Percentiles rank a stretch among this genome's conserved stretches.
These are phyloP conservation scores for Harpagoxenus sublaevis DNA, from an alignment of 2,888 invertebrate genomes.

Conservation along the genomic window DNA sequence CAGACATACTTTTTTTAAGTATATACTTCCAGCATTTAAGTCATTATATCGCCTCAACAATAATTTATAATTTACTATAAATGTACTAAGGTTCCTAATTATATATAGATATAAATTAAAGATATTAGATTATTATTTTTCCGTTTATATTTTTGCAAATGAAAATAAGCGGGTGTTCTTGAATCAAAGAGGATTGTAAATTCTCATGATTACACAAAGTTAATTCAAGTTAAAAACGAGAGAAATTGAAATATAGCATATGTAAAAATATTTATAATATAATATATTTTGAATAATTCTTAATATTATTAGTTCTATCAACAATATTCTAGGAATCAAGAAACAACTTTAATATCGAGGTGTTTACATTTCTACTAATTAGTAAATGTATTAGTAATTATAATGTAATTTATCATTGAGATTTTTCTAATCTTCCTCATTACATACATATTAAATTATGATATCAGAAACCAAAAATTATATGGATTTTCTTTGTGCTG, in stretches of 20 bases:
- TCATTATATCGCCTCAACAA: background rate
- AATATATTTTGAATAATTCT: background rate
- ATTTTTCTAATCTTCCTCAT: background rate
- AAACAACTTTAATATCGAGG: background rate
- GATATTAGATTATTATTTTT: constrained; percentile 9
- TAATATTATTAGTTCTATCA: background rate
- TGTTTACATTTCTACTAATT: background rate
- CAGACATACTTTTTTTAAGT: background rate
- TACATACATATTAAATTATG: background rate
- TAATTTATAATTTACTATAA: background rate
- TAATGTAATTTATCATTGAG: background rate
- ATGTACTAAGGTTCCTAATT: background rate
- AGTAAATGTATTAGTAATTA: background rate
- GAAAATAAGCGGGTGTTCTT: background rate
- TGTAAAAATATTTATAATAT: background rate
- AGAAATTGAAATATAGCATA: background rate
- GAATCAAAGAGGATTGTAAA: background rate
- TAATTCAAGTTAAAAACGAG: background rate
- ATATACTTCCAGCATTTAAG: background rate
- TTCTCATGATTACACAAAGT: background rate
- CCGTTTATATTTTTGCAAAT: constrained; percentile 10
- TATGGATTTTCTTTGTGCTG: background rate
- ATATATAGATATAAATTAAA: too few species aligned
- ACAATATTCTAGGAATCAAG: background rate
- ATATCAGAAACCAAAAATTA: background rate